phyloP scores from a whole-genome alignment of 2,113 vertebrate genomes.

The Oxyura jamaicensis region DNA sequence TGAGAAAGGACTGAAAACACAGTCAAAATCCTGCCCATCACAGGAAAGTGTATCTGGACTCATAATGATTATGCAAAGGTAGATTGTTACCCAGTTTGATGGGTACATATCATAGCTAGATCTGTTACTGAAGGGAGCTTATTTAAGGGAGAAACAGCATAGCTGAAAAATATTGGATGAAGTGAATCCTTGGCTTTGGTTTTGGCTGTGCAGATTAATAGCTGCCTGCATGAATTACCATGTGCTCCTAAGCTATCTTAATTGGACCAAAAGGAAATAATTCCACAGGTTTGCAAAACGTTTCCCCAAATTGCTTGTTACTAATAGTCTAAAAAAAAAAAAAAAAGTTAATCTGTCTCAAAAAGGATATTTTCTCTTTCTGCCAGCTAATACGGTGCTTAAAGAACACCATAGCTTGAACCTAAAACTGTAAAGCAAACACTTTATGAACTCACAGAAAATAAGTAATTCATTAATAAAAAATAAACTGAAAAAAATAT shows the following conservation, averaged over 20 bases:
- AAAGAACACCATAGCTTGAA: background rate
- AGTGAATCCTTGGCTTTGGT: background rate
- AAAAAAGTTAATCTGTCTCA: background rate
- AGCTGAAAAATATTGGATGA: background rate
- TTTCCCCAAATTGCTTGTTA: background rate
- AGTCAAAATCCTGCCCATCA: background rate
- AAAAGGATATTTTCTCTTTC: background rate
- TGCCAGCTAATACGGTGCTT: background rate
- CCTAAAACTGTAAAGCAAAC: background rate
- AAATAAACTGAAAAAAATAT: background rate
- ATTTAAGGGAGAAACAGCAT: background rate
- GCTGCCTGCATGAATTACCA: background rate
- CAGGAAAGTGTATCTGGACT: background rate
- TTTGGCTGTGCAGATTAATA: background rate
- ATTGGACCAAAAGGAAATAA: background rate
- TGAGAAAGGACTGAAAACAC: background rate
- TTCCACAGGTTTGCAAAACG: background rate
- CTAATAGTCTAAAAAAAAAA: background rate
- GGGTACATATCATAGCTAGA: background rate
- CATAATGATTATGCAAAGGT: background rate
- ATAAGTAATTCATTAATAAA: background rate
- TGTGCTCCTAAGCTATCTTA: background rate
- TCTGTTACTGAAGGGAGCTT: background rate
- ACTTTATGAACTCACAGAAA: background rate
- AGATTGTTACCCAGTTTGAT: background rate